Conservation (phyloP, 2,888 invertebrate genomes). For the Plebejus argus region DNA sequence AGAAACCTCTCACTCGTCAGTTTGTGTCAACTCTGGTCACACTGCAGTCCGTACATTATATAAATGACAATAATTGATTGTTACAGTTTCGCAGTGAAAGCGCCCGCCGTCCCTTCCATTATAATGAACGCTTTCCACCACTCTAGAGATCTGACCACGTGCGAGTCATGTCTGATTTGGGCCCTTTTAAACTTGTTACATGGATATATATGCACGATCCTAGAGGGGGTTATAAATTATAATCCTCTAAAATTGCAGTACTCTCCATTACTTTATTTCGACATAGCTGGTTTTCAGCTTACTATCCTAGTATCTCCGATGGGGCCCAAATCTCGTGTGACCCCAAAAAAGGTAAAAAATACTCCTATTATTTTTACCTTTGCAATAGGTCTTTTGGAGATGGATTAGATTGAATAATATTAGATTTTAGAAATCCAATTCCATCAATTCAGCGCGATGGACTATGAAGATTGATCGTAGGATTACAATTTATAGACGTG, state of each 20-base stretch:
- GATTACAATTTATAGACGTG: conserved; percentile 19
- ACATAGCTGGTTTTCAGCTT: too few relatives aligned
- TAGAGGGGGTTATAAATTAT: too few relatives aligned
- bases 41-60: conserved; percentile 11
- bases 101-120: conserved; percentile 46
- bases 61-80: conserved; percentile 42
- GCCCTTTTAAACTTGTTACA: not conserved
- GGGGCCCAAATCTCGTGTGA: too few relatives aligned
- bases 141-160: conserved; percentile 27
- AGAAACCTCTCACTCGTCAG: not conserved
- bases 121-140: conserved; percentile 49
- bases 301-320: too few relatives aligned
- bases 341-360: too few relatives aligned
- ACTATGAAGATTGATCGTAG: not conserved
- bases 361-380: too few relatives aligned
- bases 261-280: too few relatives aligned
- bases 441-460: not conserved
- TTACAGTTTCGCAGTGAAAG: conserved; percentile 49
- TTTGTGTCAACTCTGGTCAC: not conserved
- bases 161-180: not conserved
- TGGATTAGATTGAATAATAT: too few relatives aligned
- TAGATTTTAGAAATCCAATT: too few relatives aligned
- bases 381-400: too few relatives aligned
- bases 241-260: too few relatives aligned
- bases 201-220: too few relatives aligned